Base-by-base conservation (phyloP, 2,888 invertebrate species). In the Enchytraeus crypticus region DNA sequence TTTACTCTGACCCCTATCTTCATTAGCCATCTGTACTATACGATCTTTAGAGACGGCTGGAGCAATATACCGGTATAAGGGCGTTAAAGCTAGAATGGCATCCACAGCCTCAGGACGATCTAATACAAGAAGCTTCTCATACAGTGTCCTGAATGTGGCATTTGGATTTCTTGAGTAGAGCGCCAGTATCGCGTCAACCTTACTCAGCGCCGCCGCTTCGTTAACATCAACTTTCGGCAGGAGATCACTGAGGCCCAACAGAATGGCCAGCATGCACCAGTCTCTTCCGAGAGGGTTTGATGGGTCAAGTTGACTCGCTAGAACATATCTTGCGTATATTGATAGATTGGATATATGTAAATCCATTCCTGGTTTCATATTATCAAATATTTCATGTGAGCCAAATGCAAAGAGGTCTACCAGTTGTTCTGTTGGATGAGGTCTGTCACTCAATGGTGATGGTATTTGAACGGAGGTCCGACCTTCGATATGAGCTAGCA, bases 31-130 rank as follows among this genome's bases (percentile, higher is more conserved):
- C n/a, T n/a, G n/a, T n/a, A n/a, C n/a, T n/a, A n/a, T n/a, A n/a
- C n/a, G n/a, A 18, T 23, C 49, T 23, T 11, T 18, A 21, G 49
- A 11, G 49, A 8, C 21, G 29, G 18, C 45, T 32, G 43, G 57
- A 5, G 45, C 29, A 43, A 29, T 57, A 8, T 57, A 57, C 2
- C 46, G 57, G 32, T 26, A 57, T n/a, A 57, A 3, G 14, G 57
- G 57, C 29, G 57, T 45, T 46, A 57, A 11, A 46, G 83, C 80
- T 63, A 84, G 79, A 21, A 85, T 78, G n/a, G 83, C 79, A 64
- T 84, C 83, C 1, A 83, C 82, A 0, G 83, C 85, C 74, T 86
- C 86, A 53, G 79, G 76, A 47, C 86, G 80, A 57, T 84, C 84
- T 70, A 86, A 78, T 67, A 84, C 84, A 64, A 80, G 78, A 69